phyloP scores from a whole-genome alignment of 2,797 vertebrate species.

The Gadopsis marmoratus region DNA sequence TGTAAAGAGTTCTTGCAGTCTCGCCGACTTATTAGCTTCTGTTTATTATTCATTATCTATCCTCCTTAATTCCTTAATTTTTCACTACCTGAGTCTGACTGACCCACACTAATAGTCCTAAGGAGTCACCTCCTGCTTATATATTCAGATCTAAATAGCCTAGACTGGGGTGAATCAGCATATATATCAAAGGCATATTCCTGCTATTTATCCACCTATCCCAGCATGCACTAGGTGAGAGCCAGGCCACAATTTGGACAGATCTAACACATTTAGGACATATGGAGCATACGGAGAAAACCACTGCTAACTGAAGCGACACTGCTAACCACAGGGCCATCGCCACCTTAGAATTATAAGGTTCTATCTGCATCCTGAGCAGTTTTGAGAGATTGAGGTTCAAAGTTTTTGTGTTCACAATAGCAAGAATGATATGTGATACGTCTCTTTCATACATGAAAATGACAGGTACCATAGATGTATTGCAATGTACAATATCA shows the following conservation, averaged over 20 bases:
- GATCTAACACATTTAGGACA: background rate
- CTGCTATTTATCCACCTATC: background rate
- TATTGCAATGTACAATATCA: no score
- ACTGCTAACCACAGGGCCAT: background rate
- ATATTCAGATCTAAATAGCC: background rate
- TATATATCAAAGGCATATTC: background rate
- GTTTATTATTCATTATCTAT: background rate
- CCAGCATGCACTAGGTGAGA: background rate
- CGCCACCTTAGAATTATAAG: no score
- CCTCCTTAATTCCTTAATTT: background rate
- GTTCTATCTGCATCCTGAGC: no score
- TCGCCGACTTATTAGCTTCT: background rate
- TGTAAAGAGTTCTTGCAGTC: slow-evolving; percentile 8
- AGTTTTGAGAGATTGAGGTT: no score
- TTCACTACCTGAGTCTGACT: background rate
- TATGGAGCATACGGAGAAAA: background rate
- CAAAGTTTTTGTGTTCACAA: no score
- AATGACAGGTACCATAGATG: no score
- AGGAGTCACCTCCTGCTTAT: background rate
- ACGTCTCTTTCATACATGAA: no score
- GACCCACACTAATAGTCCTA: background rate
- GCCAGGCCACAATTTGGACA: background rate
- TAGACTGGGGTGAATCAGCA: background rate
- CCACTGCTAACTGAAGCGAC: no score
- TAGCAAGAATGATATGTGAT: no score